phyloP scores from a whole-genome alignment of 37 sponge, comb jelly and placozoan species.

The Lycopodina hypogea region DNA sequence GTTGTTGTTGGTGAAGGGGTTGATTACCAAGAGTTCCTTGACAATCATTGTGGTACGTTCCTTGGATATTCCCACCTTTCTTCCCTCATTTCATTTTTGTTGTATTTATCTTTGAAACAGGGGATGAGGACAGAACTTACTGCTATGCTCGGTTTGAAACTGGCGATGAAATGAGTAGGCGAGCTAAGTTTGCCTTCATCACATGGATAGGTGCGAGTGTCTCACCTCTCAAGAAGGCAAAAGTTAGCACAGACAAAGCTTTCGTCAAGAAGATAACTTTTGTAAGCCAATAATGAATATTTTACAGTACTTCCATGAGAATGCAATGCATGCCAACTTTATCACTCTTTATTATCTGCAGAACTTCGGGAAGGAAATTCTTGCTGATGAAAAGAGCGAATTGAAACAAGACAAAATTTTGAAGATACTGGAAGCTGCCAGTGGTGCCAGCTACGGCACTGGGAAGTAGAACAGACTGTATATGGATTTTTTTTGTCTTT shows the following conservation, averaged over 20 bases:
- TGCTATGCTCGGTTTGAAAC: conserved; percentile 76
- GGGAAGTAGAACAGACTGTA: conserved; percentile 45
- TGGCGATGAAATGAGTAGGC: conserved; percentile 94
- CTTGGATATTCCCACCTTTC: background rate
- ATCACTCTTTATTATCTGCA: conserved; percentile 9
- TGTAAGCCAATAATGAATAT: conserved; percentile 40
- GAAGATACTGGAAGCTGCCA: conserved; percentile 65
- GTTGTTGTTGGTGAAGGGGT: background rate
- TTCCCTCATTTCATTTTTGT: background rate
- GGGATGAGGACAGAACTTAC: conserved; percentile 61
- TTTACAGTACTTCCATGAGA: background rate
- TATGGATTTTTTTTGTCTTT: background rate
- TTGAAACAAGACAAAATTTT: conserved; percentile 54
- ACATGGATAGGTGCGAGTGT: conserved; percentile 91
- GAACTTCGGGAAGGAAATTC: conserved; percentile 80
- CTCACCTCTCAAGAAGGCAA: conserved; percentile 85
- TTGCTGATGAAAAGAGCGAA: conserved; percentile 70
- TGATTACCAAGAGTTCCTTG: conserved; percentile 49
- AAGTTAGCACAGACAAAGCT: conserved; percentile 95
- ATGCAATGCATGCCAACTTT: background rate
- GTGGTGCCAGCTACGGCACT: conserved; percentile 92
- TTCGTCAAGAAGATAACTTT: conserved; percentile 71
- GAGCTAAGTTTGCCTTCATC: conserved; percentile 90
- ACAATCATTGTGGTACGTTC: conserved; percentile 23
- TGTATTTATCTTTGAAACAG: conserved; percentile 20